These are phyloP conservation scores for Lordiphosa mommai DNA, from an alignment of 1,140 invertebrate genomes.

Conservation along the genomic window DNA sequence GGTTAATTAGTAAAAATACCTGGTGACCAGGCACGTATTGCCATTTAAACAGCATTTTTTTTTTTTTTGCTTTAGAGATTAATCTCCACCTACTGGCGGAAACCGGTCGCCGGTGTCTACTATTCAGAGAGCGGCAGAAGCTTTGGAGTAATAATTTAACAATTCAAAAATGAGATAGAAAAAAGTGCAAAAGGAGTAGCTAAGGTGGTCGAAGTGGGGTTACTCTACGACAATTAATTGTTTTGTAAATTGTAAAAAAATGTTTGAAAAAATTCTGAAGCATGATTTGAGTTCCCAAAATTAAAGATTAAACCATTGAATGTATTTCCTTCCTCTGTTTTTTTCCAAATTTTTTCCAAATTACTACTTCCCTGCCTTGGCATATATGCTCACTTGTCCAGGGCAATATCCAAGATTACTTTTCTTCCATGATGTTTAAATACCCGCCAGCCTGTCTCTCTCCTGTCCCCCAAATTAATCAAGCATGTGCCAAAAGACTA, in stretches of 20 bases:
- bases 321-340: too few species aligned
- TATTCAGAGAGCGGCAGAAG: too few species aligned
- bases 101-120: conserved; percentile 11
- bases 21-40: conserved; percentile 68
- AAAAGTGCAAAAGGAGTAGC: background rate
- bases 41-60: conserved; percentile 61
- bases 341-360: background rate
- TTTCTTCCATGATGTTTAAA: conserved; percentile 43
- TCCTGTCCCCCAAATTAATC: conserved; percentile 36
- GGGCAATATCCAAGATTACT: conserved; percentile 20
- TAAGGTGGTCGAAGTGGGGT: too few species aligned
- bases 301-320: too few species aligned
- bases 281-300: too few species aligned
- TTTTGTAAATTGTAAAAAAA: too few species aligned
- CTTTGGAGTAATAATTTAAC: too few species aligned
- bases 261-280: too few species aligned
- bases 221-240: too few species aligned
- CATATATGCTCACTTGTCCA: too few species aligned
- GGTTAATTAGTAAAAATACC: conserved; percentile 67
- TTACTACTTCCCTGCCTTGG: background rate
- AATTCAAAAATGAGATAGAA: background rate
- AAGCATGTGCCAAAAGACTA: conserved; percentile 36
- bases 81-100: conserved; percentile 61
- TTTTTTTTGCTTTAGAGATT: conserved; percentile 32
- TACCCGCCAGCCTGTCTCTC: background rate